Conservation (phyloP, 2,797 vertebrate genomes). For the Carapus acus region DNA sequence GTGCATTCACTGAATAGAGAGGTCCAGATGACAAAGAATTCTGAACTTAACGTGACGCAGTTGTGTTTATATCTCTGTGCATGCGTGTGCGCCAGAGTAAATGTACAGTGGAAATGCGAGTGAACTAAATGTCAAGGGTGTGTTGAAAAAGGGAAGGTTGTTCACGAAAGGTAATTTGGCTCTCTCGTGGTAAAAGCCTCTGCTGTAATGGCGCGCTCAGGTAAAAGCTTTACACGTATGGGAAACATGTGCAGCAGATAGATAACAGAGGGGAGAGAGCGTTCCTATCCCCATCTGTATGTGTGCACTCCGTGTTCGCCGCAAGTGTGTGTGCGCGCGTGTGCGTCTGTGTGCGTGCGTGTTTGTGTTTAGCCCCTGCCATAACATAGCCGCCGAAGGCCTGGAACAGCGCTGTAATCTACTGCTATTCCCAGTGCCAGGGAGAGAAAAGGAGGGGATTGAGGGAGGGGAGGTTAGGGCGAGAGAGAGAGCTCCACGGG, state of each 20-base stretch:
- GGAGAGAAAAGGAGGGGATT: conserved; percentile 16
- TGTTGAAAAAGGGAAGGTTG: conserved; percentile 63
- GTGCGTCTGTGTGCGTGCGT: too few relatives aligned
- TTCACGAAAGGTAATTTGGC: conserved; percentile 70
- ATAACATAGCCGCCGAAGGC: conserved; percentile 52
- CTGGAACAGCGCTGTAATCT: conserved; percentile 57
- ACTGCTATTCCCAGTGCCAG: conserved; percentile 44
- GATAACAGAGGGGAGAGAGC: conserved; percentile 65
- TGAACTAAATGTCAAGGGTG: conserved; percentile 70
- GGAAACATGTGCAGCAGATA: conserved; percentile 72
- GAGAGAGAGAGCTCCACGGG: conserved; percentile 42
- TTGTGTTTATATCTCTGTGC: conserved; percentile 14
- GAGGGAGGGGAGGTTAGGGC: conserved; percentile 1
- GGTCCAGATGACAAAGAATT: conserved; percentile 9
- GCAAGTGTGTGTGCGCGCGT: background rate
- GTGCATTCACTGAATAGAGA: conserved; percentile 3
- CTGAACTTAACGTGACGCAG: conserved; percentile 3
- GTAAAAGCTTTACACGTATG: conserved; percentile 70
- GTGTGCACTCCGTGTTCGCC: conserved; percentile 26
- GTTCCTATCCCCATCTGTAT: conserved; percentile 45
- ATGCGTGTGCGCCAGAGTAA: conserved; percentile 20
- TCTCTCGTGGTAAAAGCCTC: conserved; percentile 66
- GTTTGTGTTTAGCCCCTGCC: conserved; percentile 45
- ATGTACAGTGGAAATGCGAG: conserved; percentile 49
- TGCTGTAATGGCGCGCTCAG: conserved; percentile 63